Evolutionary conservation across 2,113 vertebrate species (phyloP).

Genomic region (Oophaga pumilio): DNA sequence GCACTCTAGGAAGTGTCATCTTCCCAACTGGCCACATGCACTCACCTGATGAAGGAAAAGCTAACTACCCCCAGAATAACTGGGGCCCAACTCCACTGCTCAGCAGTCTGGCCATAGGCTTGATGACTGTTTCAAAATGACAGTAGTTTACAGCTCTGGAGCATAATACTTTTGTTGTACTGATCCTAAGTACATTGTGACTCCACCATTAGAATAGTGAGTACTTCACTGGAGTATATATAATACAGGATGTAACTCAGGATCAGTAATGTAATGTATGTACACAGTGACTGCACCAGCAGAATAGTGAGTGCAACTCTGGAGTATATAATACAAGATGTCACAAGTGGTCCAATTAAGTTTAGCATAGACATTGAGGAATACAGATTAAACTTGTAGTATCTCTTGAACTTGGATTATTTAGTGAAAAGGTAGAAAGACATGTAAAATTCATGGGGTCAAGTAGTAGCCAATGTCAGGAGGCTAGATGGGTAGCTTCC

Average conservation of each 20-base stretch:
- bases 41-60: no score
- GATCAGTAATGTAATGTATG: not conserved
- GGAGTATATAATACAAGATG: not conserved
- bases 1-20: not conserved
- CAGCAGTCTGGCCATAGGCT: no score
- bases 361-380: not conserved
- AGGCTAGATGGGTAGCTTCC: not conserved
- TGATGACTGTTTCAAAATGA: no score
- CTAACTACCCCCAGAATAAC: no score
- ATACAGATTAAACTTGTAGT: not conserved
- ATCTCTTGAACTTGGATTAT: not conserved
- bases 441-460: not conserved
- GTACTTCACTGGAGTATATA: not conserved
- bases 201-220: no score
- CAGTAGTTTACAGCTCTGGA: no score
- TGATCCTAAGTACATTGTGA: no score
- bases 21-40: not conserved
- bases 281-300: no score
- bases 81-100: no score
- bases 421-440: not conserved
- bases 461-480: not conserved
- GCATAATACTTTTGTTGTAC: no score
- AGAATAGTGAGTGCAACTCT: no score
- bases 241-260: not conserved
- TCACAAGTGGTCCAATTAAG: not conserved